Evolutionary conservation across 2,797 vertebrate genomes (phyloP).

Genomic region (Lepus townsendii): DNA sequence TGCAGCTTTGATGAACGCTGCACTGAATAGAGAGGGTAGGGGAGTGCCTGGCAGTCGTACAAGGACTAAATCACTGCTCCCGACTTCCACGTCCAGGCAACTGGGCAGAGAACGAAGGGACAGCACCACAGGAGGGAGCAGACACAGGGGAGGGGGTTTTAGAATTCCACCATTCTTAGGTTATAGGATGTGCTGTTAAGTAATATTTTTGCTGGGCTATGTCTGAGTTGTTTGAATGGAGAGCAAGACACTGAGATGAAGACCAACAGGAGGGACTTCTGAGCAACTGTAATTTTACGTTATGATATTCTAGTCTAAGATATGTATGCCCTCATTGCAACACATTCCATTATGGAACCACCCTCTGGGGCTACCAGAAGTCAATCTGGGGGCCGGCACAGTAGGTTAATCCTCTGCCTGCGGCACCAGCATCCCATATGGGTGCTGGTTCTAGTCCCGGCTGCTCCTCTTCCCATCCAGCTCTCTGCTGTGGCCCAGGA

Average conservation of each 20-base stretch:
- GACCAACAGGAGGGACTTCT: background rate
- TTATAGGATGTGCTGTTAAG: background rate
- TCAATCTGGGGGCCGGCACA: no score
- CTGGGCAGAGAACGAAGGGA: background rate
- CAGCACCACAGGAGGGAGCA: background rate
- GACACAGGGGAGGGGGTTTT: background rate
- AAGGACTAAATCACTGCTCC: background rate
- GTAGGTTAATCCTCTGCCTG: no score
- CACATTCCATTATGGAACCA: background rate
- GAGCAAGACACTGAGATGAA: background rate
- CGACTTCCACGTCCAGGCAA: background rate
- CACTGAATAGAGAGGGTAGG: background rate
- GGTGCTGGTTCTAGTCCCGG: no score
- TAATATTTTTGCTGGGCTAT: background rate
- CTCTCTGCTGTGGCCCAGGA: no score
- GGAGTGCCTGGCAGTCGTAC: background rate
- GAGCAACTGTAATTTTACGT: background rate
- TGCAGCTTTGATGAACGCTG: slow-evolving; percentile 25
- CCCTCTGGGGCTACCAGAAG: background rate
- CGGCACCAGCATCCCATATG: no score
- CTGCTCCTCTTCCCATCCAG: no score
- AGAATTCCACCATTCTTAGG: background rate
- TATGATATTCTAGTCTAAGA: background rate
- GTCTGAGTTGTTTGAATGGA: background rate
- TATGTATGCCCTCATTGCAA: background rate